Conservation (phyloP, 92 coral and sea anemone species). For the Umimayanthus chanpuru region DNA sequence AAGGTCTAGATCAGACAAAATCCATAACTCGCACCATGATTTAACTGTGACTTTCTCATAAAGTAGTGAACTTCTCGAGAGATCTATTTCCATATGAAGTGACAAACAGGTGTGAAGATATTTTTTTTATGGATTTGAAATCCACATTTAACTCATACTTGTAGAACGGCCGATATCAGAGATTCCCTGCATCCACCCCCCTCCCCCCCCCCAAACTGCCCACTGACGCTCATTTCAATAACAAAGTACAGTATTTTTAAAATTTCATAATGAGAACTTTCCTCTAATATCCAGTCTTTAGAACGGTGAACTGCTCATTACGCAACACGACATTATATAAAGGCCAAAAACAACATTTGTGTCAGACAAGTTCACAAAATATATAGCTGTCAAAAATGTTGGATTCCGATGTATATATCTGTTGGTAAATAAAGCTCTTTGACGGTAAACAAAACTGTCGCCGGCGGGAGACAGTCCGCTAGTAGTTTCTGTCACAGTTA, state of each 20-base stretch:
- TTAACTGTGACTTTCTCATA: no score
- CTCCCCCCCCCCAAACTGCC: no score
- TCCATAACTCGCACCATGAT: no score
- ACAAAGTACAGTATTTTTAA: neutral
- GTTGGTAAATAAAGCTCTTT: neutral
- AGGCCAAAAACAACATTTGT: neutral
- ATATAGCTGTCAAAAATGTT: neutral
- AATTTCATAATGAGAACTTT: neutral
- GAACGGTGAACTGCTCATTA: neutral
- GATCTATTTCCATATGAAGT: conserved; percentile 31
- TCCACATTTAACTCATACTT: no score
- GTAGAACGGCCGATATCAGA: no score
- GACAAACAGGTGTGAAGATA: neutral
- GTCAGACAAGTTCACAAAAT: neutral
- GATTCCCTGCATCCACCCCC: no score
- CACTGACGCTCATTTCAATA: neutral
- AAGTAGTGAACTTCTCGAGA: no score
- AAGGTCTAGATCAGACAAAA: no score
- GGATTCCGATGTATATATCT: neutral
- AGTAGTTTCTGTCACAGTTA: neutral
- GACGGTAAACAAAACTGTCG: neutral
- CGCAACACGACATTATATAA: neutral
- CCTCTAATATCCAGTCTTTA: no score
- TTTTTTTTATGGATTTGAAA: no score
- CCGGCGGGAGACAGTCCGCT: neutral